Evolutionary conservation across 2,797 vertebrate genomes (phyloP), one percentile per base, ranked within the genome.

Genomic region (Sparidentex hasta): DNA sequence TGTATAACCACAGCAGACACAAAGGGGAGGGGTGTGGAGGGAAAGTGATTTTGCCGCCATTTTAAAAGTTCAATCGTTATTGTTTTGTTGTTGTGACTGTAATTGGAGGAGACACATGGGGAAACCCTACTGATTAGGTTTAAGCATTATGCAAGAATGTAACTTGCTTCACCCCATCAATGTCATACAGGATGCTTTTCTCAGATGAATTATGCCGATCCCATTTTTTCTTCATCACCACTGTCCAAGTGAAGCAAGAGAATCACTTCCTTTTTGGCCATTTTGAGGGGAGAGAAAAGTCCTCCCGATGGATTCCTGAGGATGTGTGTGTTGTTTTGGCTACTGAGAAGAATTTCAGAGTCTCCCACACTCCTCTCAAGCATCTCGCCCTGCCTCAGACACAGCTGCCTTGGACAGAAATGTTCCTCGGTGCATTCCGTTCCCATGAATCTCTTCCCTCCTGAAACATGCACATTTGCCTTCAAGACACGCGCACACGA

Each of bases 381-480:
- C 52, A 21, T 76, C 43, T 75, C 21, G 1, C 52, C 52, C 38
- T 4, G 14, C 65, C 58, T 65, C 58, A 58, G 69, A 76, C 50
- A 52, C 82, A 85, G 80, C 83, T 86, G 82, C 52, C 78, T 80
- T 43, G 68, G 77, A 77, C 65, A 64, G 16, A 80, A 83, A 59
- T 56, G 43, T 67, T 76, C 62, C 18, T 80, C 65, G 7, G 29
- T 33, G 65, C 76, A 83, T 90, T 90, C 85, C 78, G 11, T 86
- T 87, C 85, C 52, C 55, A 69, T 82, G 80, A 82, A 73, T 51
- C 55, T 67, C 17, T 21, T 25, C 21, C 68, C 74, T 74, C 59
- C 74, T 78, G 48, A 75, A 80, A 66, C 65, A 66, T 13, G n/a
- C 61, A 44, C 25, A 27, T 20, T 54, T 14, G 13, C 17, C 72